Base-by-base conservation (phyloP, 2,888 invertebrate genomes). In the Nomada ferruginata region DNA sequence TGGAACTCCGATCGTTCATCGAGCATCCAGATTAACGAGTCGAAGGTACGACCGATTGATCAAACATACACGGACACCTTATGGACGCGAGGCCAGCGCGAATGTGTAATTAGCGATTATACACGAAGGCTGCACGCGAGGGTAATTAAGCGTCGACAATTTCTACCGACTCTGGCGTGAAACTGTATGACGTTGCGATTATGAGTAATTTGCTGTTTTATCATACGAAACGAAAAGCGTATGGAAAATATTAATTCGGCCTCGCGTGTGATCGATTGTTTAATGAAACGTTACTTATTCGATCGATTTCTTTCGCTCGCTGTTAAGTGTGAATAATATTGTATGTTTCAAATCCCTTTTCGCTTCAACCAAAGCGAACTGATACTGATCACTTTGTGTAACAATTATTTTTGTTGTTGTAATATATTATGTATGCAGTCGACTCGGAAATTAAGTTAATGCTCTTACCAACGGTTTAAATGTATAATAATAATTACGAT, bases 31-130 rank as follows among this genome's bases (percentile, higher is more conserved):
- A 64, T 64, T 64, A 81, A 66, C 42, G 36, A 60, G 26, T 81
- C 64, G 47, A 60, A 69, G 57, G 74, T 80, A n/a, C 15, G 53
- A 59, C 36, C 44, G 64, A 74, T 80, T 69, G 26, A n/a, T 61
- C 60, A 47, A 50, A 23, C 64, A 65, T 70, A 50, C 53, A 44
- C 53, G 59, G 23, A 36, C 2, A 29, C 13, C 47, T 36, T 61
- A 64, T 50, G 53, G 73, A 65, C 50, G 60, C 47, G 26, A 26
- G 59, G 20, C 44, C 20, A 74, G 11, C 44, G 52, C 63, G 57
- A 52, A 18, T 70, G 36, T 47, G 23, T 18, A 47, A 60, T 65
- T 64, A 60, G 23, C 18, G 36, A 60, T 71, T 70, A 52, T 29
- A 44, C 26, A 23, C 42, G n/a, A 79, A 65, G 65, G 52, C 26